Evolutionary conservation across 1,140 invertebrate species (phyloP), one percentile per base, ranked within the genome.

Genomic region (Drosophila sp.): DNA sequence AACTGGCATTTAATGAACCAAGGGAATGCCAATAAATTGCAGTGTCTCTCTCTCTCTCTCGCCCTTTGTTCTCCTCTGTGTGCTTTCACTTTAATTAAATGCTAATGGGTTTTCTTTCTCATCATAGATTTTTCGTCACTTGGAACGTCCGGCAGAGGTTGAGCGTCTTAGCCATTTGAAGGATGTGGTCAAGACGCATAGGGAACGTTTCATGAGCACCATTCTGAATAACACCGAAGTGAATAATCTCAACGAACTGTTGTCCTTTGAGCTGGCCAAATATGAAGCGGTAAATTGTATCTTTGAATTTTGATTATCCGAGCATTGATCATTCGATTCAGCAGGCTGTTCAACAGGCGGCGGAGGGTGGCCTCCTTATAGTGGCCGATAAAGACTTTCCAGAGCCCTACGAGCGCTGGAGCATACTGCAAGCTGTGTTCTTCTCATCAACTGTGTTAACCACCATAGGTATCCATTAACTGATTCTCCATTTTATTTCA

Each of bases 371-470:
- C 56, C 86, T 95, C 56, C 87, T 93, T 3, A 90, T 95, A 72
- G 91, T 93, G 73, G 93, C 93, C 66, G 93, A 94, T 72, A 92
- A 91, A 44, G 92, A 93, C 76, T 94, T 94, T 90, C 93, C 93
- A 77, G 76, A 93, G 72, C 79, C 93, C 57, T 93, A 94, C 64
- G 95, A 96, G 76, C 94, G 95, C 84, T 97, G 96, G 96, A 96
- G 95, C 79, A 94, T 95, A 69, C 92, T 96, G 25, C 96, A 96
- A 92, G 95, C 96, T 1, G 95, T 97, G 33, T 97, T 97, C 91
- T 97, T 97, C 87, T 96, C 96, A 47, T 96, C 96, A 17, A 97
- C 96, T 58, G 96, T 97, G 74, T 93, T 97, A 80, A 97, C 96
- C 38, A 97, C 96, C 35, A 97, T 97, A 92, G 96, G 96, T 41